These are phyloP conservation scores for Phallusia fumigata DNA, from an alignment of 23 tunicate genomes.

Conservation along the genomic window DNA sequence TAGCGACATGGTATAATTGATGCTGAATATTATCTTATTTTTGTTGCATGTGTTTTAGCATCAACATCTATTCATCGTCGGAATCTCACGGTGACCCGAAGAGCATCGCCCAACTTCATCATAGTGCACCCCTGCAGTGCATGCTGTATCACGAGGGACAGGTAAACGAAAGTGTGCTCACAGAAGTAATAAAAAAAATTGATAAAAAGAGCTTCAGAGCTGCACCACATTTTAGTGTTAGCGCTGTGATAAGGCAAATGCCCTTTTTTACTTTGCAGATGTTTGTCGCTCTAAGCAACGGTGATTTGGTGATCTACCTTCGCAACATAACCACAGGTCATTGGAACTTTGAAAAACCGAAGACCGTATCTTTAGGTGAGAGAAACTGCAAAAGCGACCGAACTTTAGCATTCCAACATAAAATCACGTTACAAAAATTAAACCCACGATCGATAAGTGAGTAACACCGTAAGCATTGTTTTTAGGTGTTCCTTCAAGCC, in stretches of 20 bases:
- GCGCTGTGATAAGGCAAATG: no score
- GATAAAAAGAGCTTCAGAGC: no score
- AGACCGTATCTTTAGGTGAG: slow-evolving; percentile 47
- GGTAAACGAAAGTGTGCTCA: no score
- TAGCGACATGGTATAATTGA: no score
- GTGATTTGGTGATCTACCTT: slow-evolving; percentile 58
- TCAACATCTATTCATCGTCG: slow-evolving; percentile 57
- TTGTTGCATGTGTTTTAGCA: slow-evolving; percentile 23
- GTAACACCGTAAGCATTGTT: no score
- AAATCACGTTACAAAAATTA: no score
- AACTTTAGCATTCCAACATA: not conserved
- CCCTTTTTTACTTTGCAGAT: slow-evolving; percentile 28
- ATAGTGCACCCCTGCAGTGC: slow-evolving; percentile 72
- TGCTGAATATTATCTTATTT: no score
- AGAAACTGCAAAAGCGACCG: not conserved
- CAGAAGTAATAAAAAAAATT: no score
- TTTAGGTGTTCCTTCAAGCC: slow-evolving; percentile 55
- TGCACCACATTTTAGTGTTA: no score
- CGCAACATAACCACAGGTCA: slow-evolving; percentile 50
- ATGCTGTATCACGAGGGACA: slow-evolving; percentile 78
- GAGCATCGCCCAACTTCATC: slow-evolving; percentile 40
- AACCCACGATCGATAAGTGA: no score
- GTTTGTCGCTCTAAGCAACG: slow-evolving; percentile 87
- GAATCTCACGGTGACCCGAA: slow-evolving; percentile 59
- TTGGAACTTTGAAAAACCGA: slow-evolving; percentile 76